Evolutionary conservation across 2,888 invertebrate species (phyloP).

Genomic region (Archips xylosteana): DNA sequence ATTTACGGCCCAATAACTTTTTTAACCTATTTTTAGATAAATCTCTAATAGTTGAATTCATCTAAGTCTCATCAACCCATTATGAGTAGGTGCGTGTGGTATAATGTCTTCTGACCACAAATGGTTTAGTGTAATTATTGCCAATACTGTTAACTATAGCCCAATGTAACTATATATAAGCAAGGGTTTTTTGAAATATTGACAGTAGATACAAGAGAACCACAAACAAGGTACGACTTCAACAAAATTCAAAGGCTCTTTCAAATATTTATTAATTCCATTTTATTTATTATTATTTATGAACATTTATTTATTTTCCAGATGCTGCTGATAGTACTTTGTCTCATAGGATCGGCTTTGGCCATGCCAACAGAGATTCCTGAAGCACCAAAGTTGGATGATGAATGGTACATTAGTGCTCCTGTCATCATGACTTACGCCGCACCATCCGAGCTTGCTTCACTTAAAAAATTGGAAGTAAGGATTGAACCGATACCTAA

Average conservation of each 20-base stretch:
- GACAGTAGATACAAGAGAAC: conserved; percentile 3
- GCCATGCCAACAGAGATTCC: conserved; percentile 54
- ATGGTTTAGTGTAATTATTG: conserved; percentile 47
- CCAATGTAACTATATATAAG: conserved; percentile 3
- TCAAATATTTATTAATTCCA: background rate
- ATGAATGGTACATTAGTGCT: conserved; percentile 24
- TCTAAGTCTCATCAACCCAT: conserved; percentile 11
- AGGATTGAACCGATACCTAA: conserved; percentile 31
- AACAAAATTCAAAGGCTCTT: background rate
- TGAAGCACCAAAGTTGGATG: conserved; percentile 35
- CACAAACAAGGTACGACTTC: conserved; percentile 4
- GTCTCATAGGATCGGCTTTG: conserved; percentile 52
- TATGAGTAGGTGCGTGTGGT: background rate
- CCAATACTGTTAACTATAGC: conserved; percentile 48
- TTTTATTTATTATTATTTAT: background rate
- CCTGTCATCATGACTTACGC: conserved; percentile 5
- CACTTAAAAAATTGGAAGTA: conserved; percentile 28
- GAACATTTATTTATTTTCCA: conserved; percentile 35
- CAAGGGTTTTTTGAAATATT: background rate
- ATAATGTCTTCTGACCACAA: conserved; percentile 16
- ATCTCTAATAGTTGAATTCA: conserved; percentile 16
- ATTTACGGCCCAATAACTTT: background rate
- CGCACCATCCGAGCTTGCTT: conserved; percentile 41
- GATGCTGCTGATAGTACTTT: conserved; percentile 59
- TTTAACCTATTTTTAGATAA: background rate